These are phyloP conservation scores for Germaria angustata DNA, from an alignment of 2,888 invertebrate genomes.

Conservation along the genomic window DNA sequence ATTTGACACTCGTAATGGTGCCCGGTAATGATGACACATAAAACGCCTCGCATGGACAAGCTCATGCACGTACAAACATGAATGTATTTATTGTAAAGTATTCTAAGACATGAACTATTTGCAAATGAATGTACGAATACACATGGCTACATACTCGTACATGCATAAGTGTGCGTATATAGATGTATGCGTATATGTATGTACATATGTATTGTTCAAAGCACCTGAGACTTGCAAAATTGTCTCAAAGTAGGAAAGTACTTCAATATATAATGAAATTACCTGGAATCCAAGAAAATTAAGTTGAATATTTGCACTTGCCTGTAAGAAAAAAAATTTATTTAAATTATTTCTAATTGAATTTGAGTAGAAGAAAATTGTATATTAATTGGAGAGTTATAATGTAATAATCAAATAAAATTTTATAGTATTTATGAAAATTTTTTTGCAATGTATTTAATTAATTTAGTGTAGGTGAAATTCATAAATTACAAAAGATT, in stretches of 20 bases:
- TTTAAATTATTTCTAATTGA: constrained; percentile 22
- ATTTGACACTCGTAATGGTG: constrained; percentile 61
- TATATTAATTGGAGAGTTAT: neutral
- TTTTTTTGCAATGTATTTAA: too few species aligned
- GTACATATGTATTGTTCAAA: neutral
- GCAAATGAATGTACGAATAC: neutral
- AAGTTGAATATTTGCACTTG: neutral
- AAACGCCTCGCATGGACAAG: neutral
- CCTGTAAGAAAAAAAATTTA: neutral
- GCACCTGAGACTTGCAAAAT: constrained; percentile 30
- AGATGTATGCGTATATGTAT: neutral
- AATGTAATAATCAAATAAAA: neutral
- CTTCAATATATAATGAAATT: constrained; percentile 40
- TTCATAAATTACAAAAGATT: too few species aligned
- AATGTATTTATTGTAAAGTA: neutral
- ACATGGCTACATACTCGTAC: neutral
- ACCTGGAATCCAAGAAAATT: constrained; percentile 10
- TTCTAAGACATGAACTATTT: neutral
- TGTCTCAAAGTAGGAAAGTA: neutral
- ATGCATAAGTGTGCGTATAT: neutral
- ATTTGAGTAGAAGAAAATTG: neutral
- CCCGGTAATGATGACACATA: constrained; percentile 32
- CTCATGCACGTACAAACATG: neutral
- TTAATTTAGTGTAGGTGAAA: too few species aligned
- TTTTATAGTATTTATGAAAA: too few species aligned